phyloP scores from a whole-genome alignment of 2,888 invertebrate genomes.

The Pyrrhia umbra region DNA sequence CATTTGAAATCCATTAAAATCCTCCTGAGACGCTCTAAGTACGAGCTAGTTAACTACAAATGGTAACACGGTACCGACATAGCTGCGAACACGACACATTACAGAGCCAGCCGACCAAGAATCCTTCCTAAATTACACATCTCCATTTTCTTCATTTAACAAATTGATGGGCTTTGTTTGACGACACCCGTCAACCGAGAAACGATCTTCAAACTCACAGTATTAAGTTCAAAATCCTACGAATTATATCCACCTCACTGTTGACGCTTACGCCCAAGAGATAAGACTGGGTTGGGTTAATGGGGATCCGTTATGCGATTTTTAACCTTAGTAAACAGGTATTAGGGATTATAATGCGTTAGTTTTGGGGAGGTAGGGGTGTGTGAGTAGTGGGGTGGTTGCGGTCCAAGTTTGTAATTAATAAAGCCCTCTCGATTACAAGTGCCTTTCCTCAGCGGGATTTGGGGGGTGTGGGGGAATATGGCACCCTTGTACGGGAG shows the following conservation, averaged over 20 bases:
- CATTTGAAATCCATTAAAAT: slow-evolving; percentile 18
- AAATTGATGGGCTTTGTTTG: slow-evolving; percentile 86
- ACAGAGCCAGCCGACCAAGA: slow-evolving; percentile 74
- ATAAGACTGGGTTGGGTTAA: slow-evolving; percentile 84
- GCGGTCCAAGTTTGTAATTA: slow-evolving; percentile 90
- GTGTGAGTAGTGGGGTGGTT: slow-evolving; percentile 72
- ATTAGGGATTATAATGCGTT: slow-evolving; percentile 80
- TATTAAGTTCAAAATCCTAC: slow-evolving; percentile 74
- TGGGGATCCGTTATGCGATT: slow-evolving; percentile 74
- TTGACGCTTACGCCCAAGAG: slow-evolving; percentile 85
- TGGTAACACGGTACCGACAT: slow-evolving; percentile 31
- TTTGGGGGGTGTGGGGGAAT: slow-evolving; percentile 69
- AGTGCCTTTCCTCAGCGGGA: slow-evolving; percentile 85
- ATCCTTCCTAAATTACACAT: slow-evolving; percentile 84
- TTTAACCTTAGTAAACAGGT: slow-evolving; percentile 80
- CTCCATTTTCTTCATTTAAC: slow-evolving; percentile 89
- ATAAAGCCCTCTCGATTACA: slow-evolving; percentile 90
- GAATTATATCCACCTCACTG: slow-evolving; percentile 63
- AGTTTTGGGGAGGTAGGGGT: slow-evolving; percentile 64
- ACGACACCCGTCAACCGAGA: slow-evolving; percentile 62
- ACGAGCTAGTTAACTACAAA: slow-evolving; percentile 38
- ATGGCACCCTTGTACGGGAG: slow-evolving; percentile 54
- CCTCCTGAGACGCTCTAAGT: slow-evolving; percentile 15
- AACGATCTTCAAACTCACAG: slow-evolving; percentile 64
- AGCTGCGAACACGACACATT: slow-evolving; percentile 66